Conservation (phyloP, 2,888 invertebrate genomes). For the Ormyrus pomaceus region DNA sequence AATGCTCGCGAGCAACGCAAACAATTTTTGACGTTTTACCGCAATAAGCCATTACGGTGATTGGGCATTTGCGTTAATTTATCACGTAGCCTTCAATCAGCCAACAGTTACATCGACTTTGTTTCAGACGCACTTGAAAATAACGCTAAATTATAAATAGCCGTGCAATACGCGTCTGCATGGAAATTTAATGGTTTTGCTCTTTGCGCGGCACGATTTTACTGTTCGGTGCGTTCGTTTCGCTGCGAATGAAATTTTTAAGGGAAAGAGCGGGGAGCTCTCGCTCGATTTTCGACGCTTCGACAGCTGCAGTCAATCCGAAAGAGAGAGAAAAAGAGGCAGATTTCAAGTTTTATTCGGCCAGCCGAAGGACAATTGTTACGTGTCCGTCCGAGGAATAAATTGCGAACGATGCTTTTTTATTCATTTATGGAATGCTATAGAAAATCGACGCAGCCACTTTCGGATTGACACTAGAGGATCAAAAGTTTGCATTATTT, state of each 20-base stretch:
- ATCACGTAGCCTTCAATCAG: background rate
- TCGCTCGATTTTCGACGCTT: conserved; percentile 59
- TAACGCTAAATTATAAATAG: conserved; percentile 28
- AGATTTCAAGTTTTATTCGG: conserved; percentile 42
- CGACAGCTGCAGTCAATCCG: conserved; percentile 56
- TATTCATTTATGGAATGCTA: conserved; percentile 19
- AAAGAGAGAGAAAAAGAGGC: background rate
- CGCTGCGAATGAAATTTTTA: conserved; percentile 51
- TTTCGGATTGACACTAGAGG: too few relatives aligned
- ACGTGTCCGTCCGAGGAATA: conserved; percentile 31
- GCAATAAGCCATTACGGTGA: conserved; percentile 25
- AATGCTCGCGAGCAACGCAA: background rate
- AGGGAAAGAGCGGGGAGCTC: conserved; percentile 17
- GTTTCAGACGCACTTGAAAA: background rate
- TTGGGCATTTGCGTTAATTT: conserved; percentile 6
- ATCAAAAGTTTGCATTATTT: too few relatives aligned
- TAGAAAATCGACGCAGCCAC: too few relatives aligned
- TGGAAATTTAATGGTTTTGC: conserved; percentile 68
- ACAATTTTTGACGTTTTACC: conserved; percentile 10
- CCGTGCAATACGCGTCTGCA: conserved; percentile 30
- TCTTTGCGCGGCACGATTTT: conserved; percentile 3
- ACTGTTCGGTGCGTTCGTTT: conserved; percentile 22
- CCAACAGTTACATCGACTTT: background rate
- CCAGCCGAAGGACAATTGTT: conserved; percentile 42
- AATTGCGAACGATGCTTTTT: conserved; percentile 29